Base-by-base conservation (phyloP, 2,888 invertebrate species). In the Anthophora plumipes region DNA sequence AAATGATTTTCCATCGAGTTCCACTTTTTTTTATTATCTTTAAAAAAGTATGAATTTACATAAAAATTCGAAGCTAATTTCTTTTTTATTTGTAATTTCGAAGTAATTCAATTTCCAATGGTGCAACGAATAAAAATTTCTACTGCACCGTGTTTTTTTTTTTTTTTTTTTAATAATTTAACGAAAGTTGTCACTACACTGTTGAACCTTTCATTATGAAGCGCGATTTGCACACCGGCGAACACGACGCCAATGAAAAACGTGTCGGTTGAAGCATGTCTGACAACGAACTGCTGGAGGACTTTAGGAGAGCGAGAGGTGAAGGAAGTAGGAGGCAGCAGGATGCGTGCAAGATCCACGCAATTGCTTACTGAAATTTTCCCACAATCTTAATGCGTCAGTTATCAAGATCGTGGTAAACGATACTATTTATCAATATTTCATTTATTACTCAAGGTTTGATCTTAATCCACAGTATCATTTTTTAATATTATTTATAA, bases 241-340 rank as follows among this genome's bases (percentile, higher is more conserved):
- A 52, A 50, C 14, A 14, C 37, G 71, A 54, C 54, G 31, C 1
- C 8, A 20, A 60, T 14, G 50, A 14, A 60, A 75, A 55, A 48
- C 68, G 68, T 75, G 73, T 50, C 14, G 37, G 41, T 43, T n/a
- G 71, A 41, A 14, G 39, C 60, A 67, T 41, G 77, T 67, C 77
- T 61, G 60, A 25, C 39, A 31, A 52, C 31, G 25, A 74, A 84
- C 82, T 86, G 70, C 22, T 4, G 46, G 69, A 77, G 59, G 64
- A 85, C 71, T 59, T 17, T 31, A 31, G 8, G 68, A 25, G 63
- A 74, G 14, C n/a, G n/a, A 22, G 20, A n/a, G 63, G 72, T 31
- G 43, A 75, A 74, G 54, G 63, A 72, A 71, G 82, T 81, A 80
- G 82, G 82, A 85, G 74, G 71, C 17, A 74, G 52, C 31, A 84